Percentiles rank a stretch among this genome's conserved stretches.
phyloP scores from a whole-genome alignment of 2,113 vertebrate genomes.

The Deroptyus accipitrinus region DNA sequence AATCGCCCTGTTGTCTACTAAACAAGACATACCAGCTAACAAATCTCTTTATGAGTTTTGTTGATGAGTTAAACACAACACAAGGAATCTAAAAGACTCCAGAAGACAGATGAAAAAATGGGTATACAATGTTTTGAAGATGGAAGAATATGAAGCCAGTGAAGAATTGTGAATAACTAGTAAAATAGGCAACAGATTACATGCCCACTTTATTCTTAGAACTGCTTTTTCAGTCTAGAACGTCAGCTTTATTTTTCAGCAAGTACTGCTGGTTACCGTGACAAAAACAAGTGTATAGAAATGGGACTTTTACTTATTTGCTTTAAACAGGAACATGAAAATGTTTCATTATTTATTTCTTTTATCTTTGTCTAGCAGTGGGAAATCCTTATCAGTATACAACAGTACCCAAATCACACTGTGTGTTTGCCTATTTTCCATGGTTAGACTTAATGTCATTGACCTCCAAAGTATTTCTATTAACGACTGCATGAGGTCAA shows the following conservation, averaged over 20 bases:
- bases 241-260: neutral
- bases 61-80: neutral
- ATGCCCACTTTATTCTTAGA: neutral
- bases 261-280: neutral
- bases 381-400: neutral
- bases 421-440: neutral
- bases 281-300: neutral
- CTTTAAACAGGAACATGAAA: neutral
- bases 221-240: neutral
- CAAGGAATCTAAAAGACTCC: neutral
- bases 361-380: neutral
- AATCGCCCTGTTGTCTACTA: conserved; percentile 48
- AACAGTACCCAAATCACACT: neutral
- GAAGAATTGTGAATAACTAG: neutral
- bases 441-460: neutral
- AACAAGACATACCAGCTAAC: conserved; percentile 32
- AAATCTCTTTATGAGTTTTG: neutral
- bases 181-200: neutral
- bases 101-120: neutral
- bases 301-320: neutral
- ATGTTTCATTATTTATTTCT: neutral
- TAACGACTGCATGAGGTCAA: neutral
- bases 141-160: neutral
- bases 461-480: neutral
- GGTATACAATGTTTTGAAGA: neutral